These are phyloP conservation scores for Ennomos quercinarius DNA, from an alignment of 2,888 invertebrate genomes.

Conservation along the genomic window DNA sequence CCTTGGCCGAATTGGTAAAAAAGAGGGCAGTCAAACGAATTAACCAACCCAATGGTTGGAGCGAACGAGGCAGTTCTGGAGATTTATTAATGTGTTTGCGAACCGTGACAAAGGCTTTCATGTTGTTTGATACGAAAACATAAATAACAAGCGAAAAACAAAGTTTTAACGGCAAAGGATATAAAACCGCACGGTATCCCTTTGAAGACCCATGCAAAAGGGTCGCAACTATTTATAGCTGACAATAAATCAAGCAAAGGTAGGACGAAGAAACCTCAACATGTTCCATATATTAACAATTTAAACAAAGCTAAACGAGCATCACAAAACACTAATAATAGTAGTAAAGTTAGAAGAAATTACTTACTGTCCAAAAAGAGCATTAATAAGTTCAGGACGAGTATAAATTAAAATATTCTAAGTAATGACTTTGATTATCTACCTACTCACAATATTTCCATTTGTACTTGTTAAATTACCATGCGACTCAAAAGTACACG, in stretches of 20 bases:
- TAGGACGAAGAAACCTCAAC: conserved; percentile 36
- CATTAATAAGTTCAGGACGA: too few species aligned
- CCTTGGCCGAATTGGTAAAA: conserved; percentile 15
- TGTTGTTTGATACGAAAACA: conserved; percentile 50
- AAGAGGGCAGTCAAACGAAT: conserved; percentile 36
- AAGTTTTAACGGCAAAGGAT: conserved; percentile 45
- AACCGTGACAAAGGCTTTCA: conserved; percentile 44
- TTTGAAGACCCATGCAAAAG: conserved; percentile 47
- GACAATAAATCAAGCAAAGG: conserved; percentile 40
- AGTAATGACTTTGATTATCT: too few species aligned
- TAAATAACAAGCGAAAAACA: conserved; percentile 59
- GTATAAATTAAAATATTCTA: too few species aligned
- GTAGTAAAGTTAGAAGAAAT: too few species aligned
- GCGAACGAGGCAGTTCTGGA: conserved; percentile 54
- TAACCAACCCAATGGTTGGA: conserved; percentile 27
- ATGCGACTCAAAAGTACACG: too few species aligned
- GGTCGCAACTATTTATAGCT: conserved; percentile 44
- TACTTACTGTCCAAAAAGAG: too few species aligned
- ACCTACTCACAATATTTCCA: too few species aligned
- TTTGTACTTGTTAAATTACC: too few species aligned
- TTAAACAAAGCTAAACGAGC: not conserved
- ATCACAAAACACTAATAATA: not conserved
- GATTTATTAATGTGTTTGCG: conserved; percentile 71
- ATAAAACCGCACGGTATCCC: conserved; percentile 44
- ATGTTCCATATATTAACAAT: conserved; percentile 17